Evolutionary conservation across 2,113 vertebrate species (phyloP).

Genomic region (Erythrocercus mccallii): DNA sequence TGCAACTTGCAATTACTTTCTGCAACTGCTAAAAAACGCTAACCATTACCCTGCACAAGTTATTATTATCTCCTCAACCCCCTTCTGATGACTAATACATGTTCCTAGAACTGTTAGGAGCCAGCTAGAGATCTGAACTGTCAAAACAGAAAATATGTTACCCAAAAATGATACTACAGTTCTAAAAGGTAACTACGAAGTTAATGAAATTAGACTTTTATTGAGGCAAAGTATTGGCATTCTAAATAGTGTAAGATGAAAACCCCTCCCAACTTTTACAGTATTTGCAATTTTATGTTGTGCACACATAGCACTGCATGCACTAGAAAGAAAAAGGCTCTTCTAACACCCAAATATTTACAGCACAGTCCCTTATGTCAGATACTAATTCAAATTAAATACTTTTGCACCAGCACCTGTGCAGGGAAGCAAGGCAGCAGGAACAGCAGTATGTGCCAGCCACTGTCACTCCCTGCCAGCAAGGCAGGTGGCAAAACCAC

Average conservation of each 20-base stretch:
- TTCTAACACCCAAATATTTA: not conserved
- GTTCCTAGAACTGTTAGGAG: not conserved
- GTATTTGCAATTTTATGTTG: not conserved
- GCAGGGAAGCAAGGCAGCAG: not conserved
- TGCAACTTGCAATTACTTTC: not conserved
- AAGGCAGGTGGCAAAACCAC: not conserved
- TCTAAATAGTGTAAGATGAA: not conserved
- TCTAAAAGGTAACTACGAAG: not conserved
- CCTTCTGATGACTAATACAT: not conserved
- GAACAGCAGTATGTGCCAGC: not conserved
- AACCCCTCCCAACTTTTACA: fast-evolving
- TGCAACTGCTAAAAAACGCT: not conserved
- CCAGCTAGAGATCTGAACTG: not conserved
- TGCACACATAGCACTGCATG: not conserved
- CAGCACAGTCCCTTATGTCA: not conserved
- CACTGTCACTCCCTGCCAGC: not conserved
- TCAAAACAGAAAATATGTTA: not conserved
- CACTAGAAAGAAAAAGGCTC: not conserved
- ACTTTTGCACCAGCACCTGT: not conserved
- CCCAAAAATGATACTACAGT: not conserved
- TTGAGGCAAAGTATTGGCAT: not conserved
- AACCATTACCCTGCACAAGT: not conserved
- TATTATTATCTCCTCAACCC: not conserved
- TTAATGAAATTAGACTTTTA: not conserved
- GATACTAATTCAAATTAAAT: not conserved